These are phyloP conservation scores for Stenolophus ochropezus DNA, from an alignment of 2,888 invertebrate genomes.

Conservation along the genomic window DNA sequence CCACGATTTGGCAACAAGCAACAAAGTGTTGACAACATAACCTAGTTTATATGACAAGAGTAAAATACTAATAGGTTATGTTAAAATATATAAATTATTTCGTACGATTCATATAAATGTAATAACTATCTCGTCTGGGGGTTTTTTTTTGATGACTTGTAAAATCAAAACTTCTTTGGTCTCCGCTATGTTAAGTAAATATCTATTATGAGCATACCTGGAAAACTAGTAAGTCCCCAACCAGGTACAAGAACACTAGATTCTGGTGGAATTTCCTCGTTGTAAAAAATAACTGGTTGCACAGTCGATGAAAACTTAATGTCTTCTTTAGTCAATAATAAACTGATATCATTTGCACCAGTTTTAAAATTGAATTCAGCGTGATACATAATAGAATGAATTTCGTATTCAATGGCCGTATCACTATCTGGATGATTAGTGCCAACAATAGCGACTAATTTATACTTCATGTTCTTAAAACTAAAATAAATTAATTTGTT, in stretches of 20 bases:
- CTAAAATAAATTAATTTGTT: slow-evolving; percentile 8
- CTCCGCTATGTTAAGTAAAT: too few species aligned
- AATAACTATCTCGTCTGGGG: too few species aligned
- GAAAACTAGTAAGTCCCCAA: slow-evolving; percentile 11
- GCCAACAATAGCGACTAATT: slow-evolving; percentile 4
- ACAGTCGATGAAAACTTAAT: neutral
- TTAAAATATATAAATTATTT: too few species aligned
- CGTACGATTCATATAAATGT: too few species aligned
- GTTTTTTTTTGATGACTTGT: too few species aligned
- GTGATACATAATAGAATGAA: neutral
- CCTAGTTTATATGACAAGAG: too few species aligned
- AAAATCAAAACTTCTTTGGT: too few species aligned
- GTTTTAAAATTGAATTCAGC: neutral
- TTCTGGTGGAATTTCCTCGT: neutral
- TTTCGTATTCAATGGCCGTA: neutral
- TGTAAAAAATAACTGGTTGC: neutral
- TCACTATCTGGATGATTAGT: neutral
- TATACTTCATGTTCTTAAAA: neutral
- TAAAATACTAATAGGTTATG: too few species aligned
- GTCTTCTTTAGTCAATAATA: neutral
- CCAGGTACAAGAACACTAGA: neutral
- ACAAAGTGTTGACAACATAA: too few species aligned
- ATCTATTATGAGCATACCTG: too few species aligned
- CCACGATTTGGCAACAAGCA: too few species aligned
- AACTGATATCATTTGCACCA: neutral